These are phyloP conservation scores for Rhinatrema bivittatum DNA, from an alignment of 2,797 vertebrate species.

Conservation along the genomic window DNA sequence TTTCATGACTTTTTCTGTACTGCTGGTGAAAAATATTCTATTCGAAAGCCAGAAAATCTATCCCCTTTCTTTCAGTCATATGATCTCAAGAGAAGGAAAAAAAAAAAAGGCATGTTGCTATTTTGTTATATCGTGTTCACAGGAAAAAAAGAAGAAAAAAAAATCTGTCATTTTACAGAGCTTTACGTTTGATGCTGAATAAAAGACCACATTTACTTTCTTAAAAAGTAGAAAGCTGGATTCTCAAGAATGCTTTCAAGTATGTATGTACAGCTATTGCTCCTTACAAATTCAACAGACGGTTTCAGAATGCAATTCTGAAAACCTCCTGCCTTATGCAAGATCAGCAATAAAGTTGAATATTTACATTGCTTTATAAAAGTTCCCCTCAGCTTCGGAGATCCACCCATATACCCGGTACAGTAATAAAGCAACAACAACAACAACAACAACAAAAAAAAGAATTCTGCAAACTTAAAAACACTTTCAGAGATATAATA, in stretches of 20 bases:
- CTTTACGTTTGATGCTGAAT: slow-evolving; percentile 58
- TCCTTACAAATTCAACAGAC: slow-evolving; percentile 59
- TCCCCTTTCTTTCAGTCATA: slow-evolving; percentile 36
- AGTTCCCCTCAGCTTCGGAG: slow-evolving; percentile 63
- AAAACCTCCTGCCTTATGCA: slow-evolving; percentile 57
- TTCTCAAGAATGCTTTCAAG: slow-evolving; percentile 63
- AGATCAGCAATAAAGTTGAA: slow-evolving; percentile 55
- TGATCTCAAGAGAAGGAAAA: background rate
- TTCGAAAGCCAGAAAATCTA: slow-evolving; percentile 52
- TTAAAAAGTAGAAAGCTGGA: slow-evolving; percentile 55
- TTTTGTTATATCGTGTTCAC: slow-evolving; percentile 59
- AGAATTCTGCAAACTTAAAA: slow-evolving; percentile 65
- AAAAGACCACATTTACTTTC: slow-evolving; percentile 54
- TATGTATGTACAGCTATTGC: slow-evolving; percentile 51
- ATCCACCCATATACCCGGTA: slow-evolving; percentile 62
- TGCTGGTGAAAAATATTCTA: slow-evolving; percentile 51
- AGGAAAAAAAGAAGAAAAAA: slow-evolving; percentile 41
- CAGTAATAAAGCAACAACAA: no score
- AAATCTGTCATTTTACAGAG: slow-evolving; percentile 54
- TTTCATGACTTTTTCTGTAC: slow-evolving; percentile 44
- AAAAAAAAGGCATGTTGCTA: slow-evolving; percentile 42
- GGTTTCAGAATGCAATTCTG: slow-evolving; percentile 60
- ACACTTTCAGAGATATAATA: slow-evolving; percentile 65
- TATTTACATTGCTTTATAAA: slow-evolving; percentile 75
- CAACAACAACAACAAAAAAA: no score